These are phyloP conservation scores for Lymantria dispar DNA, from an alignment of 2,888 invertebrate species.

Conservation along the genomic window DNA sequence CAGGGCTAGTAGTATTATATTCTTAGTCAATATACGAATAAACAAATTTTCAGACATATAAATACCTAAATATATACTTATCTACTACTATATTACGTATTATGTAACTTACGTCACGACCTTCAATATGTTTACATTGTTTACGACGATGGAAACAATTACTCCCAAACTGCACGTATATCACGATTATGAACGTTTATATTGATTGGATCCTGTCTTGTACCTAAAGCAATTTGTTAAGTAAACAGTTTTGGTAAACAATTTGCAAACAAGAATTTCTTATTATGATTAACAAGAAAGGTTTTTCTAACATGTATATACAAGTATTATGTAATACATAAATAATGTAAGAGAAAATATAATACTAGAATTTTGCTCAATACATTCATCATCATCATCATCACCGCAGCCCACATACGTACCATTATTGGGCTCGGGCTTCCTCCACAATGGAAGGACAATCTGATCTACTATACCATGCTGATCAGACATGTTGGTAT, in stretches of 20 bases:
- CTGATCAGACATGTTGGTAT: no score
- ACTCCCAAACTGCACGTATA: constrained; percentile 1
- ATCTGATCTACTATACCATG: no score
- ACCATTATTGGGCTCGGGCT: no score
- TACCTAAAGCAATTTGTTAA: constrained; percentile 55
- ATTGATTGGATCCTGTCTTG: constrained; percentile 37
- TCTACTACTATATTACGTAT: background rate
- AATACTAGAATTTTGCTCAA: background rate
- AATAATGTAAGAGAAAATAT: background rate
- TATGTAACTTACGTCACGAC: background rate
- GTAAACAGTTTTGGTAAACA: constrained; percentile 55
- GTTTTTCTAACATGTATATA: constrained; percentile 4
- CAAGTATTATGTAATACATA: no score
- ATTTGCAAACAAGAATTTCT: constrained; percentile 47
- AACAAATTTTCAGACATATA: background rate
- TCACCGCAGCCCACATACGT: no score
- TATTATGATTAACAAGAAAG: constrained; percentile 21
- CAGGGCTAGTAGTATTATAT: no score
- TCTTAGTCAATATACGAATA: no score
- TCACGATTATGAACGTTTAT: constrained; percentile 10
- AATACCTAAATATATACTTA: background rate
- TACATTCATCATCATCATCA: no score
- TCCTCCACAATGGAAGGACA: no score
- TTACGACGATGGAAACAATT: constrained; percentile 5
- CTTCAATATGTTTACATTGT: background rate